phyloP scores from a whole-genome alignment of 2,113 vertebrate genomes.

The Paradoxurus hermaphroditus region DNA sequence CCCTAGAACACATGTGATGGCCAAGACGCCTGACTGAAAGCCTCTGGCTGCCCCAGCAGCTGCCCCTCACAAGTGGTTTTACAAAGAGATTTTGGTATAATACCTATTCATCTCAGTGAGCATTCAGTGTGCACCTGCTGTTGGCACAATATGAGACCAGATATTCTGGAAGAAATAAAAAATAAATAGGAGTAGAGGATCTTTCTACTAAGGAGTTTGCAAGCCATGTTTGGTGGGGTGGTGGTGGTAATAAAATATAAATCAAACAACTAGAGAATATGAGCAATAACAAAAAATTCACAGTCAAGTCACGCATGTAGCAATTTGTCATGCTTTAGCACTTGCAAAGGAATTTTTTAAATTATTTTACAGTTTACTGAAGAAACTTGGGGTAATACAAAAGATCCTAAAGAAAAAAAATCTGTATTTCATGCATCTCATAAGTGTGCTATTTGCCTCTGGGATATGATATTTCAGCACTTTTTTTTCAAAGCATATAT shows the following conservation, averaged over 20 bases:
- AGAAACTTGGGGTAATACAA: not conserved
- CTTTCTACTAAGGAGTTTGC: not conserved
- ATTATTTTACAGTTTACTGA: not conserved
- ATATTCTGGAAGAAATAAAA: not conserved
- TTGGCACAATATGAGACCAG: not conserved
- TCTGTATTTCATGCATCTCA: not conserved
- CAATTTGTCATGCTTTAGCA: not conserved
- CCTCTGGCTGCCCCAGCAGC: not conserved
- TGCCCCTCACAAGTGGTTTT: conserved; percentile 5
- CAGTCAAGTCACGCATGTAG: not conserved
- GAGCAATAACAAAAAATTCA: not conserved
- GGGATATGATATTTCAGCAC: not conserved
- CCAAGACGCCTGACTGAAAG: not conserved
- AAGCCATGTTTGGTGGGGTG: not conserved
- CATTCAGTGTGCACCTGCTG: not conserved
- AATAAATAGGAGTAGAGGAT: not conserved
- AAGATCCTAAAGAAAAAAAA: not conserved
- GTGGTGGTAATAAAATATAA: not conserved
- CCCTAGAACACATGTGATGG: not conserved
- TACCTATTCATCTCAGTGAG: conserved; percentile 25
- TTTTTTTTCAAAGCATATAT: not conserved
- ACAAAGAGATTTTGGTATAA: conserved; percentile 20
- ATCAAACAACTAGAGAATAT: not conserved
- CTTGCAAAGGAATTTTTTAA: not conserved
- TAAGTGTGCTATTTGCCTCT: not conserved